Percentiles rank a stretch among this genome's conserved stretches.
These are phyloP conservation scores for Pagetopsis macropterus DNA, from an alignment of 2,797 vertebrate species.

Conservation along the genomic window DNA sequence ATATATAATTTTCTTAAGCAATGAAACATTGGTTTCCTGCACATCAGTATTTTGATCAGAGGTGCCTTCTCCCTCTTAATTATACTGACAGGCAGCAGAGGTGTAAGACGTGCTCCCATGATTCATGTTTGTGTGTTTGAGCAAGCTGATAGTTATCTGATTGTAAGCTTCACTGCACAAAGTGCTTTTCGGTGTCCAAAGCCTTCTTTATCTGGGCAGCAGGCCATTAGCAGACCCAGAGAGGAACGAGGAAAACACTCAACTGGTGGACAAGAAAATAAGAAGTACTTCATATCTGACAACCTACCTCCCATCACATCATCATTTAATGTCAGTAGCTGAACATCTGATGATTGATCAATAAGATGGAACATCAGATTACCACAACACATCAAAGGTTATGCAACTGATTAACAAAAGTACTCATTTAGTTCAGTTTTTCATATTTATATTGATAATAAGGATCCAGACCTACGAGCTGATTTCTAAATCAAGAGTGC, in stretches of 20 bases:
- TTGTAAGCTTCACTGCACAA: slow-evolving; percentile 70
- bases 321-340: slow-evolving; percentile 3
- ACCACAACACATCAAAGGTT: not conserved
- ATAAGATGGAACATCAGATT: not conserved
- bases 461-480: not conserved
- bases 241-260: slow-evolving; percentile 42
- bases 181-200: slow-evolving; percentile 68
- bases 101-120: slow-evolving; percentile 75
- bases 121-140: slow-evolving; percentile 60
- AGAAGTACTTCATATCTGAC: slow-evolving; percentile 4
- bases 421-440: not conserved
- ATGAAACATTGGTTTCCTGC: not conserved
- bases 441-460: not conserved
- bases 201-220: slow-evolving; percentile 62
- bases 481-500: not conserved
- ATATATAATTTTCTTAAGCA: not conserved
- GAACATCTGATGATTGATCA: slow-evolving; percentile 16
- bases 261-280: slow-evolving; percentile 9
- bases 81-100: slow-evolving; percentile 62
- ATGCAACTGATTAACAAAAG: slow-evolving; percentile 1
- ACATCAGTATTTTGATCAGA: not conserved
- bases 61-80: not conserved
- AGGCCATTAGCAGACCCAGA: slow-evolving; percentile 41
- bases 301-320: slow-evolving; percentile 21
- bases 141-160: slow-evolving; percentile 64